Evolutionary conservation across 2,888 invertebrate genomes (phyloP), one percentile per base, ranked within the genome.

Genomic region (Harpalus rufipes): DNA sequence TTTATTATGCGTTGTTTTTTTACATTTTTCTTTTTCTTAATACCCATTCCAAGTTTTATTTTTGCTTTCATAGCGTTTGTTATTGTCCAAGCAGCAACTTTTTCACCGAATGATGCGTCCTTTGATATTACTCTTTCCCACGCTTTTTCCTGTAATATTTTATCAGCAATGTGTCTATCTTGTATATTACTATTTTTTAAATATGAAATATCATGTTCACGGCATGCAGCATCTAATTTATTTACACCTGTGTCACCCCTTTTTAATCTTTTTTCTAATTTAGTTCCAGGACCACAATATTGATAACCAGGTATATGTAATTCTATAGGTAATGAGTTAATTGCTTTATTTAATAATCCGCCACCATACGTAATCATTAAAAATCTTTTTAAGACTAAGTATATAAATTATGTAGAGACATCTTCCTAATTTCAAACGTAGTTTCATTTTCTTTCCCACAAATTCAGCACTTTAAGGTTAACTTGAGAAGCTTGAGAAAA

Each of bases 161-260:
- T 86, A 87, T 90, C 89, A 1, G 89, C 89, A 51, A 84, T 84
- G 63, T 88, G 86, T 58, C 88, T 86, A 82, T 86, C 39, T 16
- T 10, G 12, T 74, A 83, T 56, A 61, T 78, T 39, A 1, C 25
- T 81, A 72, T 76, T 14, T 76, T 65, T 86, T 82, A 85, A 21
- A 21, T 21, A 21, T 21, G 21, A 21, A 21, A 21, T 21, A 21
- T 21, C 21, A 21, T 21, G 21, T 3, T 21, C 21, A 21, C 21
- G 21, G 3, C 21, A 21, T 21, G 21, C 21, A 21, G 21, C 21
- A 21, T 88, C 88, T 21, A 88, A 85, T 10, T 44, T 58, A 85
- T 88, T 87, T n/a, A 87, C 81, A 7, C 89, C 89, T 63, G 25
- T 84, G 85, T 90, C 89, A 44, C 88, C 88, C 41, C 89, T 85